Evolutionary conservation across 2,113 vertebrate species (phyloP), one percentile per base, ranked within the genome.

Genomic region (Sander vitreus): DNA sequence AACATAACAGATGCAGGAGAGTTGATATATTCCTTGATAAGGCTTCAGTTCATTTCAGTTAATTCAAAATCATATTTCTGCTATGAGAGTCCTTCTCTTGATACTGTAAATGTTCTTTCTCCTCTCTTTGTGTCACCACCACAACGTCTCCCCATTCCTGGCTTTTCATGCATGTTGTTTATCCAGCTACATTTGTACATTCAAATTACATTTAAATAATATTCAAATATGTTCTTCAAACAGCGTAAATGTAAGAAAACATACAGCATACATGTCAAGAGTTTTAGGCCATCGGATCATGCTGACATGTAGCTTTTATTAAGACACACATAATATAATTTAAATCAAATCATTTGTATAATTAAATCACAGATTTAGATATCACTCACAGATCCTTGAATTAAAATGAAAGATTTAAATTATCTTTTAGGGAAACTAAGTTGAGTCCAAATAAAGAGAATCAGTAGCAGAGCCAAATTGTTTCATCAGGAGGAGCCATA

Each of bases 401-500:
- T 43, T 43, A 14, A 78, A 55, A 78, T 23, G 2, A 39, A 25
- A 55, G 10, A 81, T 47, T 45, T 0, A 55, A 65, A 68, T 39
- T 39, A 43, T 36, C 39, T 60, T 63, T 21, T 33, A 48, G 33
- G 2, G 5, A 33, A 70, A 69, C 71, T 54, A 62, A 33, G 10
- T 45, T 30, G 19, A 76, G 72, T 25, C 39, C 60, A 39, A 75
- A 80, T 65, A 73, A 71, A 89, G 65, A 60, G 50, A 73, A 53
- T 71, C 27, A 67, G 76, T 21, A 36, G 58, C 76, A 77, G 59
- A 87, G 51, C 27, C 48, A 66, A 55, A 55, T 64, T 80, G 66
- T 80, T 90, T 88, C 74, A 78, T 87, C 80, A 76, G 55, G 50
- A 86, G 78, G 79, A 88, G 60, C 60, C 87, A 65, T 76, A 58